phyloP scores from a whole-genome alignment of 2,888 invertebrate species.

The Trichopoda pennipes region DNA sequence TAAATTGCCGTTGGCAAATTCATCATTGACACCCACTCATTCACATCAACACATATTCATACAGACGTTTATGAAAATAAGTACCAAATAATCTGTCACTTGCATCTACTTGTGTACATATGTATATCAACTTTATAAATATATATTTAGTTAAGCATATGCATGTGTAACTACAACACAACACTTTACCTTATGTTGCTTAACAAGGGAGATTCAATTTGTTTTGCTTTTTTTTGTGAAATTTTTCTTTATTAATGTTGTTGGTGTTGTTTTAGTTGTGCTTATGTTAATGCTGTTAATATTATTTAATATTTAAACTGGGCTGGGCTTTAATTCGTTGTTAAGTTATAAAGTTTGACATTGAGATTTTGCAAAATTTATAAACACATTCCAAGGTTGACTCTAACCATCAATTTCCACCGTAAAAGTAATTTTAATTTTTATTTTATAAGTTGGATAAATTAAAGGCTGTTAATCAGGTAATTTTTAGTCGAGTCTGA shows the following conservation, averaged over 20 bases:
- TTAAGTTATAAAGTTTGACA: neutral
- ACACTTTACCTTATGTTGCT: constrained; percentile 8
- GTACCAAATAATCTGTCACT: constrained; percentile 32
- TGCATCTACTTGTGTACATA: neutral
- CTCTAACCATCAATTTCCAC: neutral
- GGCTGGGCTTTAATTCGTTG: neutral
- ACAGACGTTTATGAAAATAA: constrained; percentile 1
- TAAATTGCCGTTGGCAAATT: constrained; percentile 17
- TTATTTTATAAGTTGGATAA: no score
- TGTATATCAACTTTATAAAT: no score
- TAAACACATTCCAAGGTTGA: neutral
- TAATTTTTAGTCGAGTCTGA: no score
- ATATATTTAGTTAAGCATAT: no score
- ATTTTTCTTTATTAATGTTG: neutral
- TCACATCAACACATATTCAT: constrained; percentile 4
- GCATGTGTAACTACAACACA: no score
- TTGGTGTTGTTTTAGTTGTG: constrained; percentile 14
- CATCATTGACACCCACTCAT: constrained; percentile 35
- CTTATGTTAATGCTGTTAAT: constrained; percentile 9
- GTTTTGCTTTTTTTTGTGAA: neutral
- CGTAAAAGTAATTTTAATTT: no score
- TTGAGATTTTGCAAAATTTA: neutral
- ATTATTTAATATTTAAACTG: neutral
- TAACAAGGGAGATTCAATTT: constrained; percentile 15
- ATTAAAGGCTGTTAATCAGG: no score